Base-by-base conservation (phyloP, 2,888 invertebrate species). In the Drosophila kanekoi region DNA sequence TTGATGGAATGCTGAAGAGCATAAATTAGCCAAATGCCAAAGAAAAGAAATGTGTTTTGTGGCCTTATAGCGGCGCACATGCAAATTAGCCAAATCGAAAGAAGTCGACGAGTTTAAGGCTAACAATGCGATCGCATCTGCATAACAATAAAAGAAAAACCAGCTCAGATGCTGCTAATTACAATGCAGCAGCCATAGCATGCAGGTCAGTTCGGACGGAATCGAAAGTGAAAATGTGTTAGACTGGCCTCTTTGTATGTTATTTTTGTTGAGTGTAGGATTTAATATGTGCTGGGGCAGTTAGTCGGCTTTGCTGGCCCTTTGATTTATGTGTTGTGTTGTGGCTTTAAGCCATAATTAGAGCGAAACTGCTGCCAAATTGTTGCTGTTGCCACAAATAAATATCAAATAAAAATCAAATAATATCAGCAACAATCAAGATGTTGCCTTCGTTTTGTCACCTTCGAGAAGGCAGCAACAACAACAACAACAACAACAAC, bases 41-140 rank as follows among this genome's bases (percentile, higher is more conserved):
- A 48, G 81, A 82, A 82, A 80, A 60, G 75, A 85, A 77, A 79
- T 80, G 86, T 58, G 83, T 54, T 76, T 86, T 83, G 78, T 83
- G 72, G 66, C 76, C 45, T 53, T 72, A 82, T 82, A 82, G 82
- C 85, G 82, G 86, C 62, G 23, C 83, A 82, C 68, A 84, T 86
- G 83, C 77, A 84, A 84, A 84, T 86, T 73, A 70, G 70, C 51
- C 56, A 62, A 52, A 32, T 32, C 47, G n/a, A 66, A 62, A 68
- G 40, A 56, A 53, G 59, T 40, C 43, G 59, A 61, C 43, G 59
- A 61, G 38, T 41, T 53, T 11, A 33, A 64, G 44, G 49, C 58
- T 37, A 82, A 66, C 68, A 66, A 49, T 67, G 54, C 47, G 41
- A 41, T 49, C 64, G 10, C 52, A 67, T 72, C 61, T 77, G 65